Percentiles rank a stretch among this genome's conserved stretches.
phyloP scores from a whole-genome alignment of 2,888 invertebrate species.

The Leistus spinibarbis region DNA sequence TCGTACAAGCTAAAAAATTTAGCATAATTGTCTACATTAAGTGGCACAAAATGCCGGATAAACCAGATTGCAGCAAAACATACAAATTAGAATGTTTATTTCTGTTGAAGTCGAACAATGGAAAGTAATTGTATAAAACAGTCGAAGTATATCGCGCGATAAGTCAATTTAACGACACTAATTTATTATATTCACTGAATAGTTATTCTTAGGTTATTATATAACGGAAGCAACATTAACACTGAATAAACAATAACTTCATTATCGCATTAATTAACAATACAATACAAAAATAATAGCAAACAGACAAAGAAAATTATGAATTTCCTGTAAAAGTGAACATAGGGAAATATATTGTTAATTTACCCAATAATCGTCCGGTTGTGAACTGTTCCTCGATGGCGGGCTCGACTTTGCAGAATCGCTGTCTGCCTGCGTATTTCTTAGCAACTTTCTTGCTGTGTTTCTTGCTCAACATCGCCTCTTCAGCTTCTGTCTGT shows the following conservation, averaged over 20 bases:
- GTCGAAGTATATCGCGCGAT: not conserved
- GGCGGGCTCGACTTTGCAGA: constrained; percentile 90
- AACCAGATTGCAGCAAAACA: too few species aligned
- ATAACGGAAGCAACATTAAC: not conserved
- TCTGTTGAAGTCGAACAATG: not conserved
- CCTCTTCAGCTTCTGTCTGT: constrained; percentile 93
- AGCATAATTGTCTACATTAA: too few species aligned
- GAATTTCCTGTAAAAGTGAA: constrained; percentile 8
- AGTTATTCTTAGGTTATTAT: not conserved
- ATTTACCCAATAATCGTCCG: constrained; percentile 89
- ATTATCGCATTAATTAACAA: too few species aligned
- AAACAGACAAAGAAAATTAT: not conserved
- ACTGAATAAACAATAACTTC: not conserved
- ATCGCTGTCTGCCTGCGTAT: constrained; percentile 89
- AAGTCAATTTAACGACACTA: not conserved
- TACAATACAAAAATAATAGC: too few species aligned
- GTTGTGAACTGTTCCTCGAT: constrained; percentile 97
- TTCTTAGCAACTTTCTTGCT: constrained; percentile 93
- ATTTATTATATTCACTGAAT: not conserved
- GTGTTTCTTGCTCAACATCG: constrained; percentile 89
- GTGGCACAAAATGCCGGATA: too few species aligned
- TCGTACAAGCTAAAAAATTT: too few species aligned
- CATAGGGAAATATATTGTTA: constrained; percentile 1
- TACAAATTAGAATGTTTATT: too few species aligned
- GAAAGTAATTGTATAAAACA: constrained; percentile 2